Evolutionary conservation across 2,113 vertebrate genomes (phyloP), one percentile per base, ranked within the genome.

Genomic region (Amphiprion percula): DNA sequence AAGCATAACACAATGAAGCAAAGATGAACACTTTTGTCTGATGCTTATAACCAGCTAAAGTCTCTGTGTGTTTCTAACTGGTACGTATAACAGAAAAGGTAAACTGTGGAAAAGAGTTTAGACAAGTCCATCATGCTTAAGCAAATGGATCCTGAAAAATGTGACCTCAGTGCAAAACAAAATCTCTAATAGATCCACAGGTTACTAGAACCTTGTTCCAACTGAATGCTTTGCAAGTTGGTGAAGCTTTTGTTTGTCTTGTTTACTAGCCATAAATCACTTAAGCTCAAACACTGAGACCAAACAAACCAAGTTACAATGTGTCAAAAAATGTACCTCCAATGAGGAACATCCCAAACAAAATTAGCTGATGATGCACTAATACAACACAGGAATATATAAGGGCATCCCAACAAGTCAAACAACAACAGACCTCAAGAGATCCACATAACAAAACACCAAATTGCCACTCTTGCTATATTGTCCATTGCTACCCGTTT

Each of bases 261-360:
- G 63, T 87, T 74, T 49, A 68, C 66, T 60, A 11, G 21, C 9
- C 8, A 4, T 2, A 50, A 15, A 24, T 65, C 15, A 30, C 14
- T 47, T 59, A 17, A 21, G 19, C 11, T 12, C 10, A 1, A 77
- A 39, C 56, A 39, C 44, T 39, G 67, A 73, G 16, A 12, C 23
- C 46, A 64, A 65, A 64, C 28, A 65, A 77, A 68, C 11, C 19
- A 12, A 62, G 61, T 67, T 17, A 69, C 9, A 75, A 37, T 9
- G 4, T 44, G 59, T n/a, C 0, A 46, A 16, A 63, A 77, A 68
- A 50, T 63, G 39, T 37, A 28, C 37, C 33, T 21, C 47, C 49
- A 54, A 66, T n/a, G 30, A 68, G 53, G 19, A 33, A 1, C 12
- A 52, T 0, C 4, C 7, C 37, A 17, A 77, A 71, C 53, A 2